These are phyloP conservation scores for Myotis davidii DNA, from an alignment of 2,113 vertebrate genomes.

Conservation along the genomic window DNA sequence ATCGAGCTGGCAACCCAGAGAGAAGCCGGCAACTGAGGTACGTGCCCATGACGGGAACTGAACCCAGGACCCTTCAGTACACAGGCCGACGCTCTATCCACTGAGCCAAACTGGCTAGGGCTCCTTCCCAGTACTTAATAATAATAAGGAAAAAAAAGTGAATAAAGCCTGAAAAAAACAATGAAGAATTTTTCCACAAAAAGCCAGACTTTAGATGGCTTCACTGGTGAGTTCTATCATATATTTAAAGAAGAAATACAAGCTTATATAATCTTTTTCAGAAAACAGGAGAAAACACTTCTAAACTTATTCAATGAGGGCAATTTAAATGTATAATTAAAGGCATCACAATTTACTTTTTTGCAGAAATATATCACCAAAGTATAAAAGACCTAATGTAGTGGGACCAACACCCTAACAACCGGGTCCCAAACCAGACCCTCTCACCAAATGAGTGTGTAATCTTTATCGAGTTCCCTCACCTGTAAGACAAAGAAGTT, in stretches of 20 bases:
- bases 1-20: too few relatives aligned
- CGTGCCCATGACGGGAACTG: too few relatives aligned
- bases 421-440: not conserved
- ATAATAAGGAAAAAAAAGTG: not conserved
- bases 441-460: not conserved
- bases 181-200: not conserved
- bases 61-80: too few relatives aligned
- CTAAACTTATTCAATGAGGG: not conserved
- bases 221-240: not conserved
- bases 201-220: not conserved
- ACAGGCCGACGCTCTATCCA: too few relatives aligned
- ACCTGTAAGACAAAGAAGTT: not conserved
- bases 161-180: not conserved
- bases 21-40: too few relatives aligned
- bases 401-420: not conserved
- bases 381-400: not conserved
- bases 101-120: too few relatives aligned
- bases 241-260: not conserved
- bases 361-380: not conserved
- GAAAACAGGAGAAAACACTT: not conserved
- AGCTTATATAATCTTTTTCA: not conserved
- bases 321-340: not conserved
- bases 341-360: slow-evolving; percentile 25
- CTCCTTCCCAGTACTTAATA: not conserved
- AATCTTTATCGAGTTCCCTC: not conserved